Percentiles rank a stretch among this genome's conserved stretches.
Evolutionary conservation across 2,797 vertebrate genomes (phyloP).

Genomic region (Sandelia bainsii): DNA sequence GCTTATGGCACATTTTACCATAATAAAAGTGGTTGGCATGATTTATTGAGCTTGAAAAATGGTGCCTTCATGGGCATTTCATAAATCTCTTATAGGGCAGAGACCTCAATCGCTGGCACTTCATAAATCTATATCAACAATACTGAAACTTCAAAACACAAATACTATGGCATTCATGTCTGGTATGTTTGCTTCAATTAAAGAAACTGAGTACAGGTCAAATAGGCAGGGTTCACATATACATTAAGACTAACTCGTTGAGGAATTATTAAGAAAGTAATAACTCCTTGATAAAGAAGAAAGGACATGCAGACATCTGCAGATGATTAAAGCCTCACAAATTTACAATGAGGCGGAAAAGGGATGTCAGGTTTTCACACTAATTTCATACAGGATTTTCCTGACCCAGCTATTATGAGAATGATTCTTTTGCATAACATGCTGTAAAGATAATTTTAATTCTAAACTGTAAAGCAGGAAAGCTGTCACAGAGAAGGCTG

Average conservation of each 20-base stretch:
- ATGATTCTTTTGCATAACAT: slow-evolving; percentile 56
- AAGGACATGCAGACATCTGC: slow-evolving; percentile 78
- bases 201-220: slow-evolving; percentile 74
- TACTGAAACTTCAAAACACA: slow-evolving; percentile 79
- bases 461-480: slow-evolving; percentile 48
- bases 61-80: slow-evolving; percentile 79
- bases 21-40: slow-evolving; percentile 79
- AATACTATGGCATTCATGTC: slow-evolving; percentile 68
- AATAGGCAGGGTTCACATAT: slow-evolving; percentile 71
- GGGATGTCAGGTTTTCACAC: slow-evolving; percentile 77
- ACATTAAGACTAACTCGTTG: slow-evolving; percentile 68
- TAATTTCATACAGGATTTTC: slow-evolving; percentile 70
- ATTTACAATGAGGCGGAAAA: slow-evolving; percentile 78
- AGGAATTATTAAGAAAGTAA: slow-evolving; percentile 83
- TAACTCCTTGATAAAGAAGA: slow-evolving; percentile 79
- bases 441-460: slow-evolving; percentile 66
- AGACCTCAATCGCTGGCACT: slow-evolving; percentile 82
- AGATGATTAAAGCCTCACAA: slow-evolving; percentile 75
- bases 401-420: slow-evolving; percentile 61
- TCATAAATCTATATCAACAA: slow-evolving; percentile 85
- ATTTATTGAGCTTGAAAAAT: slow-evolving; percentile 81
- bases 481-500: slow-evolving; percentile 52
- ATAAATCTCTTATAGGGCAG: slow-evolving; percentile 84
- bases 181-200: slow-evolving; percentile 77
- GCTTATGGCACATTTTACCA: slow-evolving; percentile 68